Evolutionary conservation across 1,140 invertebrate species (phyloP).

Genomic region (Ostrea denselamellosa): DNA sequence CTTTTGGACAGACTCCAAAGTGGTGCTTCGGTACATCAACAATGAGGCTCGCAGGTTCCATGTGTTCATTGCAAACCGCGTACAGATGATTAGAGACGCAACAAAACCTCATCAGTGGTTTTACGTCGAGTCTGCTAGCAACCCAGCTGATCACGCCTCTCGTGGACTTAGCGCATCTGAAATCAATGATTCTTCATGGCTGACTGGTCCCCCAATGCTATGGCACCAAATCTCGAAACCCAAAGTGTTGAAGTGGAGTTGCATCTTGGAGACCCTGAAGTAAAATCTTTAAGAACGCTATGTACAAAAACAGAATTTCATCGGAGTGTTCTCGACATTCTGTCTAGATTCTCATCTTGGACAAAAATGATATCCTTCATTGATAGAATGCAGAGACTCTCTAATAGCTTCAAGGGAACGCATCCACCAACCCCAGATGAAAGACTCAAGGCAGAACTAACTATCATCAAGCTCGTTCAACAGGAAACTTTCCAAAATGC

Average conservation of each 20-base stretch:
- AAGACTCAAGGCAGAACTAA: constrained; percentile 38
- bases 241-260: constrained; percentile 43
- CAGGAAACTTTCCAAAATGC: constrained; percentile 42
- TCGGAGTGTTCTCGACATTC: background rate
- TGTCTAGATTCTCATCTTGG: constrained; percentile 48
- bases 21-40: constrained; percentile 57
- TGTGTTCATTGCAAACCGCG: constrained; percentile 62
- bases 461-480: constrained; percentile 52
- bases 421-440: constrained; percentile 33
- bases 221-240: constrained; percentile 40
- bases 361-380: constrained; percentile 17
- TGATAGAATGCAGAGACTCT: constrained; percentile 41
- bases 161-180: constrained; percentile 38
- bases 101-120: constrained; percentile 43
- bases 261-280: constrained; percentile 47
- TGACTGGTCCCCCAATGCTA: constrained; percentile 57
- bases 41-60: constrained; percentile 58
- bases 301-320: background rate
- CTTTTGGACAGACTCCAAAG: constrained; percentile 54
- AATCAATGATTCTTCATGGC: constrained; percentile 53
- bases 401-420: too few relatives aligned
- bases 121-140: constrained; percentile 51
- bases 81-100: constrained; percentile 47
- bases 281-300: constrained; percentile 31
- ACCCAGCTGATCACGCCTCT: constrained; percentile 57